Evolutionary conservation across 2,797 vertebrate genomes (phyloP).

Genomic region (Acomys russatus): DNA sequence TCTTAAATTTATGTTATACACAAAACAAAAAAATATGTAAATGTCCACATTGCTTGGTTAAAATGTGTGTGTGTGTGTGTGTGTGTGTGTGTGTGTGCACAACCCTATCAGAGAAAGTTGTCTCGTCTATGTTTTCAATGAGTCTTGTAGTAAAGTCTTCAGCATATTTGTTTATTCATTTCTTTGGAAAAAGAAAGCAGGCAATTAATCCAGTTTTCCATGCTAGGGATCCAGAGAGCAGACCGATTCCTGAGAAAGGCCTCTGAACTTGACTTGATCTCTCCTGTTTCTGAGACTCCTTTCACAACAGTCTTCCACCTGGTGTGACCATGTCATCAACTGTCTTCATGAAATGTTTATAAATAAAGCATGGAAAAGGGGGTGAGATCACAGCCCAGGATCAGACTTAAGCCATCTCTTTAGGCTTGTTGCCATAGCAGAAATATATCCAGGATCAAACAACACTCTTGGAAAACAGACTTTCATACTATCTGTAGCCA

Average conservation of each 20-base stretch:
- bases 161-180: slow-evolving; percentile 43
- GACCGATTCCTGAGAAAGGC: slow-evolving; percentile 47
- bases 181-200: slow-evolving; percentile 43
- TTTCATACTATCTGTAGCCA: not conserved
- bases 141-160: slow-evolving; percentile 5
- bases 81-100: not conserved
- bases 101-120: slow-evolving; percentile 24
- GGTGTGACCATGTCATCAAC: slow-evolving; percentile 41
- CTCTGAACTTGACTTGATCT: slow-evolving; percentile 48
- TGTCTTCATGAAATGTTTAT: slow-evolving; percentile 74
- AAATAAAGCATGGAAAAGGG: slow-evolving; percentile 68
- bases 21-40: not conserved
- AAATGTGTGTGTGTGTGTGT: not conserved
- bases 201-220: slow-evolving; percentile 50
- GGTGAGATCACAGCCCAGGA: slow-evolving; percentile 70
- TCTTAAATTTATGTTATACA: not conserved
- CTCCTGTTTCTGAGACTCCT: slow-evolving; percentile 66
- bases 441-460: slow-evolving; percentile 69
- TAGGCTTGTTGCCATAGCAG: slow-evolving; percentile 73
- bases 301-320: not conserved
- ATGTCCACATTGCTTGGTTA: slow-evolving; percentile 22
- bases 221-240: not conserved
- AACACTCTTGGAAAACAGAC: slow-evolving; percentile 6
- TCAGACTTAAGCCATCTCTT: slow-evolving; percentile 68
- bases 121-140: not conserved